Evolutionary conservation across 1,140 invertebrate species (phyloP).

Genomic region (Drosophila miranda): DNA sequence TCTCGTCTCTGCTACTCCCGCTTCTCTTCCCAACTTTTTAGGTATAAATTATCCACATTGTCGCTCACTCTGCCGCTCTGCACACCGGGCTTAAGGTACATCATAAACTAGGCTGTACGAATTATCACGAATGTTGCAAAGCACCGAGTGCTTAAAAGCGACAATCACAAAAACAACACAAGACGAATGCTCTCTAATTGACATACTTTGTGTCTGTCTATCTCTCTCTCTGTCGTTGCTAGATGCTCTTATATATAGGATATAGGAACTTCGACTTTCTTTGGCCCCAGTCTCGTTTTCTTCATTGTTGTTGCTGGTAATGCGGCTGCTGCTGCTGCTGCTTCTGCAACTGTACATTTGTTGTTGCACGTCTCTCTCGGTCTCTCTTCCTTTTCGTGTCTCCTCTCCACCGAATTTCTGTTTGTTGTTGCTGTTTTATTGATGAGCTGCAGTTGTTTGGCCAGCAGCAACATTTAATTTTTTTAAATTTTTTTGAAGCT

Average conservation of each 20-base stretch:
- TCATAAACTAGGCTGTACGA: constrained; percentile 6
- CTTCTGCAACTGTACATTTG: constrained; percentile 76
- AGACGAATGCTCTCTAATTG: too few relatives aligned
- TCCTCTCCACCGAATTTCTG: constrained; percentile 20
- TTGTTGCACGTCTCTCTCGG: constrained; percentile 42
- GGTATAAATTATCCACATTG: constrained; percentile 66
- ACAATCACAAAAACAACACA: too few relatives aligned
- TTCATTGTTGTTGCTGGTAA: constrained; percentile 48
- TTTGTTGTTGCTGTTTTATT: constrained; percentile 69
- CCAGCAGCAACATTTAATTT: constrained; percentile 71
- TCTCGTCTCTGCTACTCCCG: neutral
- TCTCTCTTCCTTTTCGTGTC: constrained; percentile 15
- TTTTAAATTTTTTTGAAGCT: constrained; percentile 76
- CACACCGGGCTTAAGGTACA: constrained; percentile 12
- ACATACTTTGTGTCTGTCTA: too few relatives aligned
- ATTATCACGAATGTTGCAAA: too few relatives aligned
- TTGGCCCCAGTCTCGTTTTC: neutral
- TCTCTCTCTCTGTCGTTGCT: too few relatives aligned
- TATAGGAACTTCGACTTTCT: neutral
- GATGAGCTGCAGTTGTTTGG: constrained; percentile 73
- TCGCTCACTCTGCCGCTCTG: constrained; percentile 25
- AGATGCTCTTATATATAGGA: neutral
- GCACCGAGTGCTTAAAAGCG: too few relatives aligned
- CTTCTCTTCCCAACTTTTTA: constrained; percentile 27
- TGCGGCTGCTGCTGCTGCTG: constrained; percentile 46